phyloP scores from a whole-genome alignment of 2,797 vertebrate species.

The Miichthys miiuy region DNA sequence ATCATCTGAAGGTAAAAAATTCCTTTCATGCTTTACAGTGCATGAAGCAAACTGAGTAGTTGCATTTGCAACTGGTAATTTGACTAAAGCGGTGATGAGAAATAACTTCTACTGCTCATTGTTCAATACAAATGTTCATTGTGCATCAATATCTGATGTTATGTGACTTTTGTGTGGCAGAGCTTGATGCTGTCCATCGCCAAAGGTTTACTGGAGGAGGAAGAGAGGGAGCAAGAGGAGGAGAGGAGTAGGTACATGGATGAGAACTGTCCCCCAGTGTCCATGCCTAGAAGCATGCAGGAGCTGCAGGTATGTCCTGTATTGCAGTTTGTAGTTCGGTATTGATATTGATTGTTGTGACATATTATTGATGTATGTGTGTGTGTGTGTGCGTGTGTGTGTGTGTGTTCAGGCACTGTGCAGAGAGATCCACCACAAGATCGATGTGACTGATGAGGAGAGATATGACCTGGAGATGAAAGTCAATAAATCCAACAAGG shows the following conservation, averaged over 20 bases:
- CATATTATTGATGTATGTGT: not conserved
- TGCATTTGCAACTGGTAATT: too few species aligned
- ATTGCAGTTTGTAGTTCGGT: not conserved
- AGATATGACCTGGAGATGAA: conserved; percentile 93
- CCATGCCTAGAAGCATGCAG: conserved; percentile 86
- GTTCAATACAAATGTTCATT: too few species aligned
- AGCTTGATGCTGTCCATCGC: conserved; percentile 97
- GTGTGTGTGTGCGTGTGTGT: too few species aligned
- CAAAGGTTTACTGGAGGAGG: conserved; percentile 90
- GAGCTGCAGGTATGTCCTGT: conserved; percentile 89
- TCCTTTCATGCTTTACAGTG: not conserved
- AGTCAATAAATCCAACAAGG: conserved; percentile 90
- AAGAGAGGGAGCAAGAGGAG: conserved; percentile 83
- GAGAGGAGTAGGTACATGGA: conserved; percentile 89
- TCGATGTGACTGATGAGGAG: conserved; percentile 92
- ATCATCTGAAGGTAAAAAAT: conserved; percentile 88
- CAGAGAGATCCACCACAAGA: conserved; percentile 91
- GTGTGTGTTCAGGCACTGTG: conserved; percentile 87
- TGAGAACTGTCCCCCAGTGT: conserved; percentile 88
- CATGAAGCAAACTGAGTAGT: not conserved
- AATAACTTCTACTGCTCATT: not conserved
- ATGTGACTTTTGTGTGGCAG: conserved; percentile 71
- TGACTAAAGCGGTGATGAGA: not conserved
- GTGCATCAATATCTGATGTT: not conserved
- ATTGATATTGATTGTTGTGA: not conserved